Evolutionary conservation across 2,113 vertebrate species (phyloP).

Genomic region (Butastur rufipennis): DNA sequence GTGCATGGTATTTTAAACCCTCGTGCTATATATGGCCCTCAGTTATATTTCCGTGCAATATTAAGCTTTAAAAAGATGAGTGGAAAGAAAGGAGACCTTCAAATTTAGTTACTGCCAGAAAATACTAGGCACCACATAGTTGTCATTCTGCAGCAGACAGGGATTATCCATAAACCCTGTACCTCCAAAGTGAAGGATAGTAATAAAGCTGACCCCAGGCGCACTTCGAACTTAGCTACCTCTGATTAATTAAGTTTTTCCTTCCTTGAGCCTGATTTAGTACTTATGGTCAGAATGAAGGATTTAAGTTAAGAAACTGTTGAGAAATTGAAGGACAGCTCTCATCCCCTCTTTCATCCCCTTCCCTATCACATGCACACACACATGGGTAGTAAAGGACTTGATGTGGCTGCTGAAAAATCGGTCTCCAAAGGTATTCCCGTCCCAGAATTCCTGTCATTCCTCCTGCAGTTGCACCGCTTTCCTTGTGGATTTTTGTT

Average conservation of each 20-base stretch:
- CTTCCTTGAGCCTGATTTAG: slow-evolving; percentile 49
- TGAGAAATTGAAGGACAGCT: slow-evolving; percentile 44
- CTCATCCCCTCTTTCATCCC: slow-evolving; percentile 10
- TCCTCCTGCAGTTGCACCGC: background rate
- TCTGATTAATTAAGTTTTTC: slow-evolving; percentile 61
- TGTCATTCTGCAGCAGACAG: slow-evolving; percentile 16
- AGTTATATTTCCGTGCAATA: background rate
- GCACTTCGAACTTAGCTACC: slow-evolving; percentile 37
- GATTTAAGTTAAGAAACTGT: slow-evolving; percentile 53
- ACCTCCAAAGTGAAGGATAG: background rate
- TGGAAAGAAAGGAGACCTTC: background rate
- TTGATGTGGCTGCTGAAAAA: background rate
- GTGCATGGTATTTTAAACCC: background rate
- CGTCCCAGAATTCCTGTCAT: background rate
- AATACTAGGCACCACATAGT: background rate
- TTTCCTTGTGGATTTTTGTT: background rate
- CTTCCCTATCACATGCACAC: background rate
- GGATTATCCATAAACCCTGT: slow-evolving; percentile 13
- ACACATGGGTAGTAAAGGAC: background rate
- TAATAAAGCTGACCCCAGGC: background rate
- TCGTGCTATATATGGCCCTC: background rate
- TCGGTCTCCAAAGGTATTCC: background rate
- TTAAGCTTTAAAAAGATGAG: background rate
- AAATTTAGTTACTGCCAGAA: background rate
- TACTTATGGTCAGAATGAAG: slow-evolving; percentile 50